Base-by-base conservation (phyloP, 2,113 vertebrate species). In the Struthidea cinerea region DNA sequence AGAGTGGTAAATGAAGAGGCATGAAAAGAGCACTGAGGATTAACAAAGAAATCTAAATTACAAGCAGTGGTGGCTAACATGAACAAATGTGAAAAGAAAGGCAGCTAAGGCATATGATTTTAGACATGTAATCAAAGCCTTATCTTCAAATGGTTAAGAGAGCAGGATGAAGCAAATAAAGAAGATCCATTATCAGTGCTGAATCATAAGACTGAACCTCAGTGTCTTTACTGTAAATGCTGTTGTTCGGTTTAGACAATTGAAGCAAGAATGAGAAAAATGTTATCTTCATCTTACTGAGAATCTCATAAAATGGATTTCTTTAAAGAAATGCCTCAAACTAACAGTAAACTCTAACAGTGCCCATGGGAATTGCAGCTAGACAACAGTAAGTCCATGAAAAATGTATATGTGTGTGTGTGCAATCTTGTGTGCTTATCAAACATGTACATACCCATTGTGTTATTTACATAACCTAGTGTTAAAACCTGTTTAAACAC, bases 341-440 rank as follows among this genome's bases (percentile, higher is more conserved):
- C 13, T 64, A 87, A 53, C 7, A 46, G n/a, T 33, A 75, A 47
- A 6, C 19, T 82, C 30, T 42, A 68, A 52, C 8, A 75, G 28
- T 7, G 17, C 7, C 60, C 27, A 26, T 20, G 8, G n/a, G 46
- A 93, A 76, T 8, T 47, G 9, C 6, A 87, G 10, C 1, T 85
- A 42, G 19, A 57, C 20, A 87, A 41, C 12, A 41, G 4, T 49
- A 79, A 71, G 3, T 56, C 22, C 16, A 37, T 37, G 30, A 33
- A 74, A 90, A 57, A 57, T 18, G 33, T 1, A 3, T 3, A 0
- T 23, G 6, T n/a, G 5, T 52, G 5, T 50, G 11, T 30, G 26
- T 7, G 8, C 0, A 2, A 61, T 8, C 4, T 26, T 52, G 6
- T 1, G 0, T 19, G 5, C 39, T 90, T 41, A 42, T 65, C 50